These are phyloP conservation scores for Melanostigma gelatinosum DNA, from an alignment of 2,113 vertebrate species.

Conservation along the genomic window DNA sequence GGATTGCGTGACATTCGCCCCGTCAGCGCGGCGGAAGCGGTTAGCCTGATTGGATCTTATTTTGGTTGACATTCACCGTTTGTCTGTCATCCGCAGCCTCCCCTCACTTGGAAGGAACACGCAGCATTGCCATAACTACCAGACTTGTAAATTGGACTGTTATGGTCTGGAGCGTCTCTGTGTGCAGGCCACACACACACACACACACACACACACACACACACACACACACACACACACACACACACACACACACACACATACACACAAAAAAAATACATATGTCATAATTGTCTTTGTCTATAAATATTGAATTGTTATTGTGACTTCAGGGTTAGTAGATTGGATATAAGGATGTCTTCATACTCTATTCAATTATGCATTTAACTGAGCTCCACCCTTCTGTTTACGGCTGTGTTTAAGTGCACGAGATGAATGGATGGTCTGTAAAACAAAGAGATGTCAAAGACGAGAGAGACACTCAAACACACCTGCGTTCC, in stretches of 20 bases:
- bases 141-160: slow-evolving; percentile 52
- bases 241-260: too few species aligned
- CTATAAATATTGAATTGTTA: background rate
- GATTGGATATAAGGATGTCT: slow-evolving; percentile 33
- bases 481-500: background rate
- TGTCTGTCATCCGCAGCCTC: background rate
- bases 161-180: slow-evolving; percentile 32
- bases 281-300: background rate
- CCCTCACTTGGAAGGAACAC: background rate
- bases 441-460: slow-evolving; percentile 10
- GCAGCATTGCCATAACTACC: slow-evolving; percentile 43
- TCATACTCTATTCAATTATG: background rate
- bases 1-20: slow-evolving; percentile 17
- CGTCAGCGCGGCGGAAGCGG: slow-evolving; percentile 8
- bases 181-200: background rate
- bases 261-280: background rate
- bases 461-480: slow-evolving; percentile 10
- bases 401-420: slow-evolving; percentile 1
- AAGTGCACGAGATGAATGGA: background rate
- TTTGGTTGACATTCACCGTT: slow-evolving; percentile 46
- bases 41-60: slow-evolving; percentile 24
- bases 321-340: background rate
- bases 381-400: background rate
- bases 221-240: background rate
- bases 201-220: too few species aligned